Conservation (phyloP, 1,140 invertebrate species). For the Drosophila tsacasi region DNA sequence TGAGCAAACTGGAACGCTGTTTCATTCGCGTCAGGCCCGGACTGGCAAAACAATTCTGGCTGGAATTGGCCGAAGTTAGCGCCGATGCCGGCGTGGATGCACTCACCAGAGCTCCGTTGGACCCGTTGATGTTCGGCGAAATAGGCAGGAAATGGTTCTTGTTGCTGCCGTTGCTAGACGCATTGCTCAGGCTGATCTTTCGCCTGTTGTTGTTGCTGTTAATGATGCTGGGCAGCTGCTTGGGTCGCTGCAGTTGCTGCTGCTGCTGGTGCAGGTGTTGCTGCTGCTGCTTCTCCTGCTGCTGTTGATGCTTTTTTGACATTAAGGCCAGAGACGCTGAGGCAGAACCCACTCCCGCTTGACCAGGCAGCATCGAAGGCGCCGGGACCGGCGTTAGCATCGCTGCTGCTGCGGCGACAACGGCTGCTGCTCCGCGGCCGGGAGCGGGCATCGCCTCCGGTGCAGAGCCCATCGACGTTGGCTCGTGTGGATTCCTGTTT, state of each 20-base stretch:
- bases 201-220: constrained; percentile 85
- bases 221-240: constrained; percentile 43
- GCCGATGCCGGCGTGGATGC: constrained; percentile 87
- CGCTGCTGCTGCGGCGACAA: constrained; percentile 38
- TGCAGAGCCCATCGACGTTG: constrained; percentile 44
- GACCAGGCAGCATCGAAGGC: constrained; percentile 32
- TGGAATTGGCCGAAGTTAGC: constrained; percentile 79
- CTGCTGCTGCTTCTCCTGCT: constrained; percentile 46
- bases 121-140: constrained; percentile 86
- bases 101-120: constrained; percentile 85
- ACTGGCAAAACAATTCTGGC: constrained; percentile 92
- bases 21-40: constrained; percentile 90
- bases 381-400: constrained; percentile 47
- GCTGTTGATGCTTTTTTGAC: constrained; percentile 83
- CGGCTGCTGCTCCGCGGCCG: constrained; percentile 37
- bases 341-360: constrained; percentile 81
- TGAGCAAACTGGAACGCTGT: constrained; percentile 78
- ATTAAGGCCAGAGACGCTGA: constrained; percentile 85
- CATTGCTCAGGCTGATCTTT: constrained; percentile 87
- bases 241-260: constrained; percentile 38
- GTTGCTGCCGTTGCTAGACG: constrained; percentile 85
- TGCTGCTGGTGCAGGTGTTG: constrained; percentile 42
- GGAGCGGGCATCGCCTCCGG: constrained; percentile 49
- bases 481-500: constrained; percentile 77
- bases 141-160: constrained; percentile 94